Base-by-base conservation (phyloP, 2,113 vertebrate species). In the Phodopus roborovskii region DNA sequence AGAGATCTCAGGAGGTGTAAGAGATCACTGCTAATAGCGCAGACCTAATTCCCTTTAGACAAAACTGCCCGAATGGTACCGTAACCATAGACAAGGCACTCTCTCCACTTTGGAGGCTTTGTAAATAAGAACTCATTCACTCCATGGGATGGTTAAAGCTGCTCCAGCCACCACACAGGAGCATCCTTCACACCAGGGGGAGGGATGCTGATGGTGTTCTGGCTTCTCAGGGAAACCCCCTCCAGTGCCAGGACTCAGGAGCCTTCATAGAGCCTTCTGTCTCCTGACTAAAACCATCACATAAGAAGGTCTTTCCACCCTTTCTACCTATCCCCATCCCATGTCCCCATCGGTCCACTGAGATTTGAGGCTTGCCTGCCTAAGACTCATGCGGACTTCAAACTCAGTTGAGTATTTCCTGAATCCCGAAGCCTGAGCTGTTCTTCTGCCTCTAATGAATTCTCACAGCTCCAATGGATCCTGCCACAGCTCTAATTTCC, bases 31-130 rank as follows among this genome's bases (percentile, higher is more conserved):
- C 53, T 74, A 95, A 64, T n/a, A 90, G 71, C 93, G 73, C 92
- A 88, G 28, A 86, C 39, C 50, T 85, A 86, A 36, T 24, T 96
- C 48, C 53, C n/a, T 95, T 85, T 87, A 77, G 24, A 56, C 75
- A 86, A 71, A 95, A 88, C 74, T 36, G 33, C 3, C 16, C 11
- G 2, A 78, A 87, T 28, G 9, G 9, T 36, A 48, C 66, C 33
- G 48, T 66, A 85, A 48, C 4, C 62, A 36, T 4, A 68, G 42
- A 48, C 83, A 75, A 88, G 87, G 3, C 3, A 74, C 12, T 45
- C 50, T 90, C 70, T 50, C 56, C 9, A 70, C 12, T 48, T 39
- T 73, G 58, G 78, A 85, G 42, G 86, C 17, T 64, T 78, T 42
- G 71, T 86, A 93, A 86, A 75, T 58, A 42, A 62, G 74, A 89